Evolutionary conservation across 2,797 vertebrate genomes (phyloP).

Genomic region (Hoplostethus mediterraneus): DNA sequence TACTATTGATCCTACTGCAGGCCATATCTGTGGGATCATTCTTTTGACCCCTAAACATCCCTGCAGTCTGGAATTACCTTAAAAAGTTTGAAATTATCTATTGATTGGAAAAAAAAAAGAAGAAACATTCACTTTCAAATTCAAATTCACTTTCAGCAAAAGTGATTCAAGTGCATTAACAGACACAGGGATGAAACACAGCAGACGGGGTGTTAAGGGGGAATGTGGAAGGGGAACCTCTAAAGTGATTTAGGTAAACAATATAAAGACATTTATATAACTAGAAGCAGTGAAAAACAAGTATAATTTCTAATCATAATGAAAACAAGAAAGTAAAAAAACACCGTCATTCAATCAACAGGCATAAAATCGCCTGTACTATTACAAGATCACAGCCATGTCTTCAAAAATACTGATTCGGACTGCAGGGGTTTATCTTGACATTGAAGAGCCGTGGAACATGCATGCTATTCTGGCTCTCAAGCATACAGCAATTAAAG

Average conservation of each 20-base stretch:
- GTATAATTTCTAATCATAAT: not conserved
- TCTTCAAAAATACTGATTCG: constrained; percentile 70
- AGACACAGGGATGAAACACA: constrained; percentile 20
- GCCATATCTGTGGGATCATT: not conserved
- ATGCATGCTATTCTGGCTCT: not conserved
- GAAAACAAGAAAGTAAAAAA: not conserved
- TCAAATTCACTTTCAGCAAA: constrained; percentile 66
- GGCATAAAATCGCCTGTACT: constrained; percentile 13
- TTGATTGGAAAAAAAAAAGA: constrained; percentile 2
- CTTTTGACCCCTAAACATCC: not conserved
- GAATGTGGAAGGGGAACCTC: not conserved
- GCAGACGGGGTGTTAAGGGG: constrained; percentile 9
- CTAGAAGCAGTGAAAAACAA: not conserved
- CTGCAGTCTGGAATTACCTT: constrained; percentile 7
- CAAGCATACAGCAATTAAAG: constrained; percentile 31
- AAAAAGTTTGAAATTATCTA: not conserved
- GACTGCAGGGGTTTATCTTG: constrained; percentile 22
- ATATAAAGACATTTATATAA: constrained; percentile 7
- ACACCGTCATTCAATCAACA: constrained; percentile 54
- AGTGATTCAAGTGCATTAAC: constrained; percentile 60
- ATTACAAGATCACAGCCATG: constrained; percentile 37
- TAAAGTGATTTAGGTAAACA: constrained; percentile 7
- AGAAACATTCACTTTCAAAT: too few relatives aligned
- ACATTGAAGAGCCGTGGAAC: not conserved
- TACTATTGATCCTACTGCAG: not conserved